A percentile compares a stretch with the other conserved stretches of the same genome.
These are phyloP conservation scores for Dynastes grantii DNA, from an alignment of 2,888 invertebrate species.

Conservation along the genomic window DNA sequence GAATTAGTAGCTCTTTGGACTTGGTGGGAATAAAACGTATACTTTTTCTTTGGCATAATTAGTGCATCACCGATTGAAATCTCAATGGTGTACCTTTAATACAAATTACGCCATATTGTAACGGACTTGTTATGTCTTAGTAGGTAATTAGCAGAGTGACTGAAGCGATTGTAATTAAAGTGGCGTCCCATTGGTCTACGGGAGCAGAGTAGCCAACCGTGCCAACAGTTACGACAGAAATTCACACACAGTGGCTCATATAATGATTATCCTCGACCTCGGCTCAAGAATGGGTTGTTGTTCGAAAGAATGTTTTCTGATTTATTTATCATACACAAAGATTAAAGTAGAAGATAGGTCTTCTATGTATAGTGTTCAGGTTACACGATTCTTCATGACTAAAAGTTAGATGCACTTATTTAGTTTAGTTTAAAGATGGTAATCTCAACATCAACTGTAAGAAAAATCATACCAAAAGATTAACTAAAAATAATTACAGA, in stretches of 20 bases:
- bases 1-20: neutral
- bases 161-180: constrained; percentile 54
- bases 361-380: neutral
- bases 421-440: no score
- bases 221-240: constrained; percentile 57
- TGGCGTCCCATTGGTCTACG: constrained; percentile 55
- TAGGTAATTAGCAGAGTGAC: constrained; percentile 51
- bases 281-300: constrained; percentile 8
- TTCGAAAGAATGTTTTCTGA: constrained; percentile 8
- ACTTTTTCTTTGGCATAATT: neutral
- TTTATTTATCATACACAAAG: neutral
- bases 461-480: no score
- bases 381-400: no score
- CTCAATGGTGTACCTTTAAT: constrained; percentile 45
- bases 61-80: constrained; percentile 41
- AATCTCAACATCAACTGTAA: no score
- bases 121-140: constrained; percentile 40
- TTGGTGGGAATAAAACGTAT: neutral
- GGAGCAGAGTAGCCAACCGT: constrained; percentile 57
- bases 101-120: constrained; percentile 50
- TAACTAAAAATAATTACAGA: no score
- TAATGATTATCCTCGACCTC: constrained; percentile 53
- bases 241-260: constrained; percentile 56
- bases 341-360: neutral
- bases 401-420: no score